These are phyloP conservation scores for Sceloporus tristichus DNA, from an alignment of 2,113 vertebrate species.

Conservation along the genomic window DNA sequence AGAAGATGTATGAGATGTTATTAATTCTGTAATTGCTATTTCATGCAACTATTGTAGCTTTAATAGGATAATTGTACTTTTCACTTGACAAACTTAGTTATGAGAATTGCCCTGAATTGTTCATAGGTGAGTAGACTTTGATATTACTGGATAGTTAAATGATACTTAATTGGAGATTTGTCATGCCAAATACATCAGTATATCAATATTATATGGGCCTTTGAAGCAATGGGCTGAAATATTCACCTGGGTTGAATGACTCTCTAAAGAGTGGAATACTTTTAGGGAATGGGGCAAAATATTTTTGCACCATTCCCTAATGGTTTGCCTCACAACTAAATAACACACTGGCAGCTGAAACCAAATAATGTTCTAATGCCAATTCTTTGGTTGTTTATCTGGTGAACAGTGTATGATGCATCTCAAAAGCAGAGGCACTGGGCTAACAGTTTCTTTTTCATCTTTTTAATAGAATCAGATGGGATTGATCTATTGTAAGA, in stretches of 20 bases:
- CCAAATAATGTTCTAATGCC: neutral
- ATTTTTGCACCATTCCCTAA: too few relatives aligned
- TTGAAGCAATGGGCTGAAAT: neutral
- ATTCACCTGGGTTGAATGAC: too few relatives aligned
- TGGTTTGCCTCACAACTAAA: conserved; percentile 47
- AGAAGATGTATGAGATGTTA: too few relatives aligned
- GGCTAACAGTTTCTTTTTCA: accelerated
- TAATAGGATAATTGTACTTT: too few relatives aligned
- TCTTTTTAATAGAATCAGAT: neutral
- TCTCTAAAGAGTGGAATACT: neutral
- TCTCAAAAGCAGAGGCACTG: neutral
- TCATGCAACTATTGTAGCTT: too few relatives aligned
- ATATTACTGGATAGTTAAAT: neutral
- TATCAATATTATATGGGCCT: neutral
- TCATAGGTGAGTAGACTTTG: neutral
- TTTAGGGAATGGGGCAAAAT: neutral
- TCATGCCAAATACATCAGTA: neutral
- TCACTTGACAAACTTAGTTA: too few relatives aligned
- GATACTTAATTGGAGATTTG: neutral
- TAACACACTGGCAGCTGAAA: conserved; percentile 41
- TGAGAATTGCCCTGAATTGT: conserved; percentile 2
- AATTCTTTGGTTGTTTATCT: conserved; percentile 30
- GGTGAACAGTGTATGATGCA: conserved; percentile 9
- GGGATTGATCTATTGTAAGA: neutral
- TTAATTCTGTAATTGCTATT: too few relatives aligned